Conservation (phyloP, 92 coral and sea anemone species). For the Palythoa grandis region DNA sequence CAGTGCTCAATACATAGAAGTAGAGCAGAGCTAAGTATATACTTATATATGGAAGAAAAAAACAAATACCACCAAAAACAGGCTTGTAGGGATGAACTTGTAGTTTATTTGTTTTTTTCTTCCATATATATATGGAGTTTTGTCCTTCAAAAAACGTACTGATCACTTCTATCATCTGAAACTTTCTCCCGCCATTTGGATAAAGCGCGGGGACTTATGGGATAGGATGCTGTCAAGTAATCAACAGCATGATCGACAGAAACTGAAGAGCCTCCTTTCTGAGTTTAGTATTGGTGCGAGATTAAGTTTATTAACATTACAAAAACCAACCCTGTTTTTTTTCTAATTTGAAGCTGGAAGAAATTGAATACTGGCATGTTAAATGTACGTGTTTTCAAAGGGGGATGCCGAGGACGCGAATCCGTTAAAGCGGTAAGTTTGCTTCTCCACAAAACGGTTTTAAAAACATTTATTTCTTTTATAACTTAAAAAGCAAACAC, state of each 20-base stretch:
- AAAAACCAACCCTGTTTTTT: background rate
- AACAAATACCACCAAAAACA: no score
- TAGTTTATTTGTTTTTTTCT: no score
- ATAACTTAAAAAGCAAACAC: no score
- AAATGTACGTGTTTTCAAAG: constrained; percentile 77
- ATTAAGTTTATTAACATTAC: background rate
- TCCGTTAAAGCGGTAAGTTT: constrained; percentile 61
- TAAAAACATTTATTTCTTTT: no score
- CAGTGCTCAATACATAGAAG: no score
- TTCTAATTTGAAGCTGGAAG: background rate
- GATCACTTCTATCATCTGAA: no score
- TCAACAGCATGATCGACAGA: background rate
- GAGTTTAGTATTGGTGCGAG: no score
- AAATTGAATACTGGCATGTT: constrained; percentile 50
- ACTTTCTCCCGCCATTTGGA: background rate
- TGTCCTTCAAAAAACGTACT: no score
- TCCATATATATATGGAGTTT: no score
- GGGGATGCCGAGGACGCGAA: constrained; percentile 86
- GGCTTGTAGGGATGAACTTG: no score
- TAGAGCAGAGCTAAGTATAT: no score
- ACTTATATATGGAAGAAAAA: no score
- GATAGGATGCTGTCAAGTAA: constrained; percentile 12
- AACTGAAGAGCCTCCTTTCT: background rate
- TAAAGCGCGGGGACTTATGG: constrained; percentile 1
- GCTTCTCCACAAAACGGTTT: background rate